Conservation (phyloP, 1,140 invertebrate genomes). For the Scaptodrosophila lebanonensis region DNA sequence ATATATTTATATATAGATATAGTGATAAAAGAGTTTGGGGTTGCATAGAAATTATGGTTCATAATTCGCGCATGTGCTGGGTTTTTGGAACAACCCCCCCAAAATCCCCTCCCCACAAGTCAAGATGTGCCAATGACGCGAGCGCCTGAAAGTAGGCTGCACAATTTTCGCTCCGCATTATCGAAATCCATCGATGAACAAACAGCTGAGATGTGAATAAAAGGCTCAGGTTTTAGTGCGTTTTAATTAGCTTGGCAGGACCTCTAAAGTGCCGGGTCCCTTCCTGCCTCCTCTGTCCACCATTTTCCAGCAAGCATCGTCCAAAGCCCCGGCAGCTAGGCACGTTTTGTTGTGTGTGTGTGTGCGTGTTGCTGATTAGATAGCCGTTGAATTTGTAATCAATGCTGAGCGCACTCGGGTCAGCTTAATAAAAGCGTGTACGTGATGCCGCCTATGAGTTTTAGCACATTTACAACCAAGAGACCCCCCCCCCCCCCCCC, state of each 20-base stretch:
- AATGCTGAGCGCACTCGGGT: conserved; percentile 44
- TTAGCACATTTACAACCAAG: conserved; percentile 55
- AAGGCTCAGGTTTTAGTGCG: conserved; percentile 54
- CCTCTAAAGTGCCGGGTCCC: conserved; percentile 13
- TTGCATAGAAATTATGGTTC: conserved; percentile 64
- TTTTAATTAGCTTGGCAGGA: conserved; percentile 60
- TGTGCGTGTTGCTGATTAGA: conserved; percentile 52
- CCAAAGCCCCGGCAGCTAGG: background rate
- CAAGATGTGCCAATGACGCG: too few relatives aligned
- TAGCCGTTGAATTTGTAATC: conserved; percentile 74
- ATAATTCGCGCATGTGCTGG: conserved; percentile 43
- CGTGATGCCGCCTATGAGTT: conserved; percentile 60
- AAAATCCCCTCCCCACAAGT: too few relatives aligned
- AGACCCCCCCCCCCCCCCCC: background rate
- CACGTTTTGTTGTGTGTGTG: conserved; percentile 32
- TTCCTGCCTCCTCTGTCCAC: too few relatives aligned
- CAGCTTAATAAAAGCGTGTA: conserved; percentile 66
- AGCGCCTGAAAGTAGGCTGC: conserved; percentile 17
- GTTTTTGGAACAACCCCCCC: too few relatives aligned
- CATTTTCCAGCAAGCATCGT: too few relatives aligned
- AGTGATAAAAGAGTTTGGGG: too few relatives aligned
- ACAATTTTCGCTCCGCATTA: too few relatives aligned
- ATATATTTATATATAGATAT: too few relatives aligned
- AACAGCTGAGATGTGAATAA: background rate
- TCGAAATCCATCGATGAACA: conserved; percentile 7